Evolutionary conservation across 2,888 invertebrate genomes (phyloP), one percentile per base, ranked within the genome.

Genomic region (Tachystola acroxantha): DNA sequence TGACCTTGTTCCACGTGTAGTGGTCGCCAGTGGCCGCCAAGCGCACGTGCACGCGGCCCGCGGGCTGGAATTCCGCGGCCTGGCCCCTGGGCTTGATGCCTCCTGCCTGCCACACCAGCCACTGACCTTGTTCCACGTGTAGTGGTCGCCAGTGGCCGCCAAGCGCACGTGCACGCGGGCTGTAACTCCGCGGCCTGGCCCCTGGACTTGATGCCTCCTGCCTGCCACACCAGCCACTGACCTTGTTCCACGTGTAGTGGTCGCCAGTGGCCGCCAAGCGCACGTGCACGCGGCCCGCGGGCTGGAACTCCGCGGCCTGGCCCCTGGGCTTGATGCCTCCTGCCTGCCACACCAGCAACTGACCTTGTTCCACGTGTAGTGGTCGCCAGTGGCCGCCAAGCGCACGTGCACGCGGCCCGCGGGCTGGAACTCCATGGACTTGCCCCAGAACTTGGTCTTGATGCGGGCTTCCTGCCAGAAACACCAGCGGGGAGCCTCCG

Each of bases 141-240:
- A 94, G 50, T 91, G 88, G 59, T 93, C 93, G 7, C 91, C 90
- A 29, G 90, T 90, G 52, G 89, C 88, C 20, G 84, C 75, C 36
- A 92, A 74, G 26, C 88, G 60, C 7, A 94, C 88, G 64, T 93
- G 91, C 0, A 94, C 12, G 93, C 84, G 0, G 95, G 95, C 70
- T 94, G 94, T 71, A 95, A 94, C 85, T 95, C 95, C 93, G 95
- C 94, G 38, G 94, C 94, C 78, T 95, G 95, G 42, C 95, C 95
- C 95, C 95, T 95, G 85, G 16, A 4, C 6, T 16, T 16, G 16
- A 16, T 16, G 16, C 16, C 3, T 16, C 16, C 6, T 16, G 16
- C 16, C n/a, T 16, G 6, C 16, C 6, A 6, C 3, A n/a, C n/a
- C n/a, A n/a, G n/a, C n/a, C 3, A 16, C 16, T 16, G 16, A 72